Evolutionary conservation across 2,113 vertebrate genomes (phyloP).

Genomic region (Gopherus flavomarginatus): DNA sequence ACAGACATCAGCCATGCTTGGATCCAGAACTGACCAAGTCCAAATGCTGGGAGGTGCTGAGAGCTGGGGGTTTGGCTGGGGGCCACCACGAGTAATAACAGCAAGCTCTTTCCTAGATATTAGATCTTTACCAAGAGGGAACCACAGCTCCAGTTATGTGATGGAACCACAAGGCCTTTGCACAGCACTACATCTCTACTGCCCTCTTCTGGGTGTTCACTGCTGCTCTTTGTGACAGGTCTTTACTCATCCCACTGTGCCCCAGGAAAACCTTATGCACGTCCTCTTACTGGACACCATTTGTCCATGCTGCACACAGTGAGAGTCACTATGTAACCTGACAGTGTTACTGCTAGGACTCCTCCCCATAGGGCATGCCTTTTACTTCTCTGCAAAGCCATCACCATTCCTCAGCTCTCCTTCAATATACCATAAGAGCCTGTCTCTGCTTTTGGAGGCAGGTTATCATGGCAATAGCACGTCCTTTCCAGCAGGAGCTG

Average conservation of each 20-base stretch:
- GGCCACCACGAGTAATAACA: background rate
- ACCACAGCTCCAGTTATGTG: conserved; percentile 30
- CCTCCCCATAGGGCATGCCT: too few species aligned
- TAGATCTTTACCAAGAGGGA: background rate
- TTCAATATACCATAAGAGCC: too few species aligned
- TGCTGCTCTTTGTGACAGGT: conserved; percentile 58
- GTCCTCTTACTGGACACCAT: conserved; percentile 10
- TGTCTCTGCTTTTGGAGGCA: too few species aligned
- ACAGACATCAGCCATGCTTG: conserved; percentile 29
- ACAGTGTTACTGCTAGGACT: too few species aligned
- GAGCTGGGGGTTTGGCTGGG: conserved; percentile 26
- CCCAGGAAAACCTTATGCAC: background rate
- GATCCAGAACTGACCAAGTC: background rate
- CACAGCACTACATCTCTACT: conserved; percentile 46
- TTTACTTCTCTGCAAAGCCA: too few species aligned
- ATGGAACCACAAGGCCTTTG: background rate
- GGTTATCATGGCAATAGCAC: too few species aligned
- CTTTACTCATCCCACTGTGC: conserved; percentile 58
- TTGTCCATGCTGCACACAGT: conserved; percentile 24
- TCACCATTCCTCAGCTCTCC: too few species aligned
- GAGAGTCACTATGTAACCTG: conserved; percentile 10
- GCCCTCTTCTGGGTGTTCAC: conserved; percentile 32
- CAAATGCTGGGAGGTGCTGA: conserved; percentile 40
- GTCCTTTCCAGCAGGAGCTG: too few species aligned
- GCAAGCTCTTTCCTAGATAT: conserved; percentile 22